A percentile compares a stretch with the other conserved stretches of the same genome.
These are phyloP conservation scores for Balaenoptera acutorostrata DNA, from an alignment of 2,113 vertebrate species.

Conservation along the genomic window DNA sequence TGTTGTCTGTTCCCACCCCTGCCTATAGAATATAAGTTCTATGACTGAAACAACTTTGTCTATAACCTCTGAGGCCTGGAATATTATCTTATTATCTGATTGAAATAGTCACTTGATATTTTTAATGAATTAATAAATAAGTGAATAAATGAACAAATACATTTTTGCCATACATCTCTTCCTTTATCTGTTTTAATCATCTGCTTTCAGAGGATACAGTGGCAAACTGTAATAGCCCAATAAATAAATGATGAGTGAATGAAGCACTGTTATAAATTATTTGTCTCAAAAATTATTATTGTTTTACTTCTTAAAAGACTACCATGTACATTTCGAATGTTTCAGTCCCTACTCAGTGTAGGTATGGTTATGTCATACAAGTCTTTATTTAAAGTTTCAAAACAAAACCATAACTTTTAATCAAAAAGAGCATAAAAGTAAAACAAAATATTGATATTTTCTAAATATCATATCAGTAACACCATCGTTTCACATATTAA, in stretches of 20 bases:
- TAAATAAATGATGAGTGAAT: background rate
- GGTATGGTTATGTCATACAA: background rate
- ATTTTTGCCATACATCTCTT: background rate
- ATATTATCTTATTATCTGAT: background rate
- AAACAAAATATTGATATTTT: background rate
- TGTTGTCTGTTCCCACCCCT: background rate
- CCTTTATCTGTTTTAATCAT: background rate
- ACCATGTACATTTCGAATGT: background rate
- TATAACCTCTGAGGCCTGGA: background rate
- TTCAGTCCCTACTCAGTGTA: background rate
- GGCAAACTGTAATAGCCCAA: background rate
- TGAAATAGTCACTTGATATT: background rate
- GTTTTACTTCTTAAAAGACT: background rate
- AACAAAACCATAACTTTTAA: background rate
- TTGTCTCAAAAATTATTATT: background rate
- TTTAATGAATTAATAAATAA: background rate
- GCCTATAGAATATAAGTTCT: background rate
- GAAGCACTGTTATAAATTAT: background rate
- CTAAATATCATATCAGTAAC: background rate
- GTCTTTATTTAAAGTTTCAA: background rate
- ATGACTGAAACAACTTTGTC: background rate
- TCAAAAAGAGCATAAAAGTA: background rate
- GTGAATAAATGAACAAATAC: background rate
- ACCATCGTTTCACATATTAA: background rate
- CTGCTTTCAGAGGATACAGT: background rate